Base-by-base conservation (phyloP, 2,888 invertebrate species). In the Megamerina dolium region DNA sequence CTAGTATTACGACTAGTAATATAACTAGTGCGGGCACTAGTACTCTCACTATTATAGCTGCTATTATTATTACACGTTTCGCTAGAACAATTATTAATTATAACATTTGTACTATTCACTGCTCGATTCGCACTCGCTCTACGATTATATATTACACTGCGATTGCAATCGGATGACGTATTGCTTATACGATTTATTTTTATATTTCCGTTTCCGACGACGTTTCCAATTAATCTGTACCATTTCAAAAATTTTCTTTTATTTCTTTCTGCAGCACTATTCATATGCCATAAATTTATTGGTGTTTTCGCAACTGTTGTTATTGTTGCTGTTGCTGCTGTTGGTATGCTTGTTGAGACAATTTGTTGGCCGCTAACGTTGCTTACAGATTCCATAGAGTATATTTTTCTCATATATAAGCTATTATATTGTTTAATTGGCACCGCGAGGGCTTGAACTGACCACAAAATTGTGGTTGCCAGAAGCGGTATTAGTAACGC, bases 371-470 rank as follows among this genome's bases (percentile, higher is more conserved):
- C 32, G 23, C 10, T 23, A 23, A 23, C 10, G 23, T 23, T 23
- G 10, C 10, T n/a, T n/a, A n/a, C n/a, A n/a, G n/a, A n/a, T n/a
- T n/a, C n/a, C n/a, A n/a, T n/a, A n/a, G n/a, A n/a, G n/a, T n/a
- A n/a, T n/a, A n/a, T n/a, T n/a, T n/a, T n/a, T n/a, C n/a, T n/a
- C n/a, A n/a, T n/a, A n/a, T n/a, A n/a, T n/a, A n/a, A n/a, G n/a
- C n/a, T n/a, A n/a, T n/a, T n/a, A n/a, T n/a, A n/a, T n/a, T n/a
- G n/a, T n/a, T n/a, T 8, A 23, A 23, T 23, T 23, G 68, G 66
- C 65, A 66, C 70, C 68, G 70, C 68, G 66, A 68, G 67, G 66
- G 68, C 60, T 58, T 59, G 58, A 58, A 61, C 63, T 60, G 64
- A 58, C 52, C 59, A 59, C 46, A 59, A 42, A 42, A 36, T 48